phyloP scores from a whole-genome alignment of 1,140 invertebrate species.

The Trichoplusia ni region DNA sequence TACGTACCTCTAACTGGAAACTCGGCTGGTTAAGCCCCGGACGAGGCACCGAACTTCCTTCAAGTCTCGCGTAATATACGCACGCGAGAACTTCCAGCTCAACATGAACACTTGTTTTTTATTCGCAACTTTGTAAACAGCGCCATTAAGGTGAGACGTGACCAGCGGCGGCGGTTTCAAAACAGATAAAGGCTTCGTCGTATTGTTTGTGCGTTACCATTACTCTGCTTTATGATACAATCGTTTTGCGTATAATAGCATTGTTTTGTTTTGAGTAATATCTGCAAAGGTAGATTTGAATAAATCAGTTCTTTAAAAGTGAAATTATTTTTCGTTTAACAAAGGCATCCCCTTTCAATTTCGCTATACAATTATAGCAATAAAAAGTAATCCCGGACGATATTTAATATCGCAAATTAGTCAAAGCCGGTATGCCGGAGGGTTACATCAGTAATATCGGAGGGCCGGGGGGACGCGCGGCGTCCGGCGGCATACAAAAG shows the following conservation, averaged over 20 bases:
- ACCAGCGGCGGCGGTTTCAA: slow-evolving; percentile 7
- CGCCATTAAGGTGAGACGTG: slow-evolving; percentile 24
- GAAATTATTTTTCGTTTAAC: not conserved
- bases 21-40: slow-evolving; percentile 34
- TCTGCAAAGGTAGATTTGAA: not conserved
- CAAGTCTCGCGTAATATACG: slow-evolving; percentile 22
- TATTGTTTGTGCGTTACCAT: slow-evolving; percentile 8
- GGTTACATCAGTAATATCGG: slow-evolving; percentile 55
- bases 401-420: slow-evolving; percentile 45
- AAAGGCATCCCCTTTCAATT: not conserved
- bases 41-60: slow-evolving; percentile 34
- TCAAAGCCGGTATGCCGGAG: slow-evolving; percentile 30
- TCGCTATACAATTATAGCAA: not conserved
- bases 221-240: slow-evolving; percentile 3
- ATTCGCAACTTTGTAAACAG: slow-evolving; percentile 26
- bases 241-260: not conserved
- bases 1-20: slow-evolving; percentile 40
- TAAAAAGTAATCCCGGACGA: slow-evolving; percentile 9
- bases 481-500: slow-evolving; percentile 57
- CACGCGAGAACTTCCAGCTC: slow-evolving; percentile 17
- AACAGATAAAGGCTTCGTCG: slow-evolving; percentile 9
- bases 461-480: slow-evolving; percentile 53
- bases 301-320: not conserved
- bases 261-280: not conserved
- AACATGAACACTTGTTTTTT: slow-evolving; percentile 30